Evolutionary conservation across 2,113 vertebrate species (phyloP).

Genomic region (Scolopax mira): DNA sequence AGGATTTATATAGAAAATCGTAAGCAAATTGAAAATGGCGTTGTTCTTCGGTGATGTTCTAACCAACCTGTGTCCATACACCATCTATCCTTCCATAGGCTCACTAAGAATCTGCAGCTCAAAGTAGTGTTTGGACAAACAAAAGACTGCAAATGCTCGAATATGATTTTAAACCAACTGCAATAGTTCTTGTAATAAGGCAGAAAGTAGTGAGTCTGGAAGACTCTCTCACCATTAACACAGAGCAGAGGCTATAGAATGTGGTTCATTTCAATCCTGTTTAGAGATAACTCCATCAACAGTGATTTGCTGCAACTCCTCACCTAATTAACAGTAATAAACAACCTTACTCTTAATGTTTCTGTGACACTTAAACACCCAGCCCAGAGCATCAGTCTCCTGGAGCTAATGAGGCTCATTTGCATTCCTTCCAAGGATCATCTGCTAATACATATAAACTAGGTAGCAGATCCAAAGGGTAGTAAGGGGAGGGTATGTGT

Average conservation of each 20-base stretch:
- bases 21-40: background rate
- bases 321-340: slow-evolving; percentile 35
- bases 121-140: background rate
- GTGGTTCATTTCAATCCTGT: background rate
- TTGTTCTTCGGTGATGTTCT: background rate
- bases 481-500: background rate
- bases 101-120: background rate
- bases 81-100: background rate
- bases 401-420: slow-evolving; percentile 32
- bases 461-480: background rate
- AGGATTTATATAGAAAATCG: background rate
- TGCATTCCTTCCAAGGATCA: slow-evolving; percentile 18
- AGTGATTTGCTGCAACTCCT: background rate
- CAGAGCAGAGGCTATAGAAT: background rate
- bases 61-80: background rate
- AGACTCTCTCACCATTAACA: background rate
- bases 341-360: background rate
- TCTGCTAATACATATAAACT: background rate
- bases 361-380: background rate
- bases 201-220: background rate
- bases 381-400: background rate
- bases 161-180: background rate
- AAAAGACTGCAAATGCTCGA: background rate
- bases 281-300: background rate
- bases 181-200: background rate